phyloP scores from a whole-genome alignment of 2,888 invertebrate species.

The Caenorhabditis sp. region DNA sequence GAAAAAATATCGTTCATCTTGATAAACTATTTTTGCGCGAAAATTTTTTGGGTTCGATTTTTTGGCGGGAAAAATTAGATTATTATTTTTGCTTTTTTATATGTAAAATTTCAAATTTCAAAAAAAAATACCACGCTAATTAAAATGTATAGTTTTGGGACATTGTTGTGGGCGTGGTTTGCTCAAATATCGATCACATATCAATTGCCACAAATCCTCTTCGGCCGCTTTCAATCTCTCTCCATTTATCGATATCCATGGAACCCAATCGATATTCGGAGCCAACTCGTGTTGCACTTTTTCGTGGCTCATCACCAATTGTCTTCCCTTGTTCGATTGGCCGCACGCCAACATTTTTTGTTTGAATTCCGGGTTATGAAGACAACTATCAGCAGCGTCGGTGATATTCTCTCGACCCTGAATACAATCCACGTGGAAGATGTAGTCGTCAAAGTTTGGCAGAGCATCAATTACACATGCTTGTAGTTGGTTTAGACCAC shows the following conservation, averaged over 20 bases:
- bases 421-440: constrained; percentile 30
- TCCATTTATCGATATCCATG: constrained; percentile 39
- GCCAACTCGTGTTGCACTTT: constrained; percentile 12
- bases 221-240: constrained; percentile 30
- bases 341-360: constrained; percentile 34
- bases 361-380: constrained; percentile 5
- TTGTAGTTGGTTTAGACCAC: constrained; percentile 32
- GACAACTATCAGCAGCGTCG: constrained; percentile 24
- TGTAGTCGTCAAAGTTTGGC: constrained; percentile 31
- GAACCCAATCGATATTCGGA: constrained; percentile 31
- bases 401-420: constrained; percentile 33
- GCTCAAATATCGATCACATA: constrained; percentile 35
- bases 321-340: constrained; percentile 18
- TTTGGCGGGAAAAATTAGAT: too few relatives aligned
- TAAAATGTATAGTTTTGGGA: constrained; percentile 15
- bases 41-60: too few relatives aligned
- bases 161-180: constrained; percentile 35
- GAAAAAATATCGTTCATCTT: too few relatives aligned
- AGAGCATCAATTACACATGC: constrained; percentile 32
- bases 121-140: not conserved
- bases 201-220: constrained; percentile 39
- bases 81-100: too few relatives aligned
- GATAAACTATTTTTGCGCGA: too few relatives aligned
- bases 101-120: too few relatives aligned
- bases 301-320: constrained; percentile 27